phyloP scores from a whole-genome alignment of 2,888 invertebrate genomes.

The Rhagonycha fulva region DNA sequence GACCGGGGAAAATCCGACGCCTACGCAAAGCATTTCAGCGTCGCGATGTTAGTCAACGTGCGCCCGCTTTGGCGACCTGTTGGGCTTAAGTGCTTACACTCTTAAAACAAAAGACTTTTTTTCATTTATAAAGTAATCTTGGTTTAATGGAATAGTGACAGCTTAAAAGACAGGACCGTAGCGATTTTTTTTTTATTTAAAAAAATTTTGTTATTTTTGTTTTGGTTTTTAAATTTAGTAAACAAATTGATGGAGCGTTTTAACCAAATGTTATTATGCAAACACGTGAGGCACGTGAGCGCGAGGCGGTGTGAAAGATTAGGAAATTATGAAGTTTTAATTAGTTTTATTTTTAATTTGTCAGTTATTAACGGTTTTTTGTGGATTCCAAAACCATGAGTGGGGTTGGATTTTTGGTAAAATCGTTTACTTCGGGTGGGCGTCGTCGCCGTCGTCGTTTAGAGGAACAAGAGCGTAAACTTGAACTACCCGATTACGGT shows the following conservation, averaged over 20 bases:
- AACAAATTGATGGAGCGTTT: neutral
- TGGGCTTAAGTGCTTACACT: slow-evolving; percentile 33
- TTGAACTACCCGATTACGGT: slow-evolving; percentile 35
- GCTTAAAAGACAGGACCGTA: neutral
- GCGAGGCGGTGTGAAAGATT: neutral
- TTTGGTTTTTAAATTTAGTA: neutral
- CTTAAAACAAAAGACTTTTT: slow-evolving; percentile 1
- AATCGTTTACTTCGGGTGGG: slow-evolving; percentile 66
- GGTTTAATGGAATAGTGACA: neutral
- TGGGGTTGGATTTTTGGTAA: slow-evolving; percentile 66
- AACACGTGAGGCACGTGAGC: neutral
- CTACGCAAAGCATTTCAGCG: slow-evolving; percentile 41
- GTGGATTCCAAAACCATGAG: slow-evolving; percentile 55
- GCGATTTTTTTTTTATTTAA: neutral
- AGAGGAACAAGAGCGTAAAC: slow-evolving; percentile 62
- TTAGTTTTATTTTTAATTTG: neutral
- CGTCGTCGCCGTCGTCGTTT: slow-evolving; percentile 65
- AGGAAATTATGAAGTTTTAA: neutral
- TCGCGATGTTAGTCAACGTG: slow-evolving; percentile 44
- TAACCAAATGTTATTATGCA: neutral
- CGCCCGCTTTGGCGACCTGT: slow-evolving; percentile 46
- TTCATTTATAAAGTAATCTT: neutral
- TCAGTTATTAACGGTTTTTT: neutral
- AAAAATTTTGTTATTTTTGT: neutral
- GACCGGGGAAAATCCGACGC: slow-evolving; percentile 42